Conservation (phyloP, 2,888 invertebrate genomes). For the Meteorus cinctellus region DNA sequence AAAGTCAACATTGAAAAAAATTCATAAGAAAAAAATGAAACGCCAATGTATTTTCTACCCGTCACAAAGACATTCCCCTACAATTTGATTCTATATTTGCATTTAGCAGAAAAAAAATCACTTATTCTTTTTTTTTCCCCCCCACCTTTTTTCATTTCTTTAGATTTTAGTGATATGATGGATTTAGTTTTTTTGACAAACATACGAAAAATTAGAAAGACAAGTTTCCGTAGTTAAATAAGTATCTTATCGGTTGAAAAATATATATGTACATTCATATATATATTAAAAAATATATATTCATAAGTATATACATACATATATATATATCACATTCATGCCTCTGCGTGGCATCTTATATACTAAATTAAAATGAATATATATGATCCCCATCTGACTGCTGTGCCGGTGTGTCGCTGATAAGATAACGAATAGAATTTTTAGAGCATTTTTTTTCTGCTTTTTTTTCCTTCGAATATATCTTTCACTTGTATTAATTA, state of each 20-base stretch:
- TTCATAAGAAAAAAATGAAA: too few relatives aligned
- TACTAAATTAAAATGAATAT: conserved; percentile 60
- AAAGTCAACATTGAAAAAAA: too few relatives aligned
- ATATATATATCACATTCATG: not conserved
- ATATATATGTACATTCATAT: not conserved
- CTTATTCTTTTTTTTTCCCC: too few relatives aligned
- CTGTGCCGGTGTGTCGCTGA: conserved; percentile 51
- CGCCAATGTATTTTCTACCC: too few relatives aligned
- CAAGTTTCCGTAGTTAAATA: not conserved
- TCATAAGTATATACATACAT: not conserved
- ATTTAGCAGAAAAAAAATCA: too few relatives aligned
- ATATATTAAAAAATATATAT: not conserved
- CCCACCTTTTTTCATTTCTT: too few relatives aligned
- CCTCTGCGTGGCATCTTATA: conserved; percentile 21
- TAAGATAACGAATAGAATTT: conserved; percentile 57
- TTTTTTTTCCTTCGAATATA: not conserved
- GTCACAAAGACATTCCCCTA: too few relatives aligned
- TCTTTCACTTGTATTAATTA: not conserved
- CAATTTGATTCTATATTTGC: too few relatives aligned
- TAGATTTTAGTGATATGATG: too few relatives aligned
- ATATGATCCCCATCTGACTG: conserved; percentile 50
- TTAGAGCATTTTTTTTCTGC: conserved; percentile 6
- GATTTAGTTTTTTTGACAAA: conserved; percentile 9
- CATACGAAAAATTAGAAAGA: not conserved
- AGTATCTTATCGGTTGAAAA: not conserved